These are phyloP conservation scores for Calidris pugnax DNA, from an alignment of 2,113 vertebrate genomes.

Conservation along the genomic window DNA sequence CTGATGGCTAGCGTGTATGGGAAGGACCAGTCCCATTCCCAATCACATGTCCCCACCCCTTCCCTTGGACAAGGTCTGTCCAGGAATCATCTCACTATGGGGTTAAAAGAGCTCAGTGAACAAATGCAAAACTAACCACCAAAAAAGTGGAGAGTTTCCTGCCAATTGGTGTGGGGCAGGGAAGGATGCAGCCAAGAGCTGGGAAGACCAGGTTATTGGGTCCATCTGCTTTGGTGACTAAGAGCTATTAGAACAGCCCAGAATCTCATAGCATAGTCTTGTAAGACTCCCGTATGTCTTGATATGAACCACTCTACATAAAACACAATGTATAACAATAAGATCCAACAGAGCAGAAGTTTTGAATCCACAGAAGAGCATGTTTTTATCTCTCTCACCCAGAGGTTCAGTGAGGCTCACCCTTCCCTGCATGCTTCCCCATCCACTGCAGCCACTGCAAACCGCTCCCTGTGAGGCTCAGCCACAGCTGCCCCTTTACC, in stretches of 20 bases:
- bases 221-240: background rate
- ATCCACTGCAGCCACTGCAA: background rate
- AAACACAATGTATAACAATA: background rate
- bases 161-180: fast-evolving
- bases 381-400: background rate
- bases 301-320: background rate
- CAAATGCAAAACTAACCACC: background rate
- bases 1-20: background rate
- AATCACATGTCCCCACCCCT: background rate
- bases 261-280: background rate
- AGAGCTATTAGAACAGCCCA: background rate
- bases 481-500: background rate
- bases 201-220: background rate
- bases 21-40: background rate
- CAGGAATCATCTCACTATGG: background rate
- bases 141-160: background rate
- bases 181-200: background rate
- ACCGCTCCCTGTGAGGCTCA: background rate
- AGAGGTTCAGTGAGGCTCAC: background rate
- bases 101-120: background rate
- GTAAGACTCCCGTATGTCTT: background rate
- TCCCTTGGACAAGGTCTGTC: background rate
- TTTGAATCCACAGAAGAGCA: background rate
- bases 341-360: background rate
- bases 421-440: background rate